phyloP scores from a whole-genome alignment of 2,113 vertebrate species.

The Regulus satrapa region DNA sequence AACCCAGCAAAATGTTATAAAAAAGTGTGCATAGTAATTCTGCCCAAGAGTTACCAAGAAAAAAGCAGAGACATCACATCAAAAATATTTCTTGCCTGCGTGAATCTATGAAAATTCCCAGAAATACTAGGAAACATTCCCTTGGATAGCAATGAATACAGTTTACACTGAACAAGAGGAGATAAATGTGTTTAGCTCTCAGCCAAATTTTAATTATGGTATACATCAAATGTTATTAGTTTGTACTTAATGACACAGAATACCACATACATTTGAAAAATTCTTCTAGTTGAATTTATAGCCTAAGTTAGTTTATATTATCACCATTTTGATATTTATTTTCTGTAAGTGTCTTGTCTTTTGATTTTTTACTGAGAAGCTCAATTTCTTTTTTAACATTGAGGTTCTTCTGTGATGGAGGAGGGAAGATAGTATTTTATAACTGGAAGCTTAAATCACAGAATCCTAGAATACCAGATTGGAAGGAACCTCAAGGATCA shows the following conservation, averaged over 20 bases:
- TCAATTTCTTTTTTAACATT: background rate
- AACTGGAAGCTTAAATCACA: background rate
- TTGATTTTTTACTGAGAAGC: background rate
- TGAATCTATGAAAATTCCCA: background rate
- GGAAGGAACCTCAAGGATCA: background rate
- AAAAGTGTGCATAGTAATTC: background rate
- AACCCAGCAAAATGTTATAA: background rate
- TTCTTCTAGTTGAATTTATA: background rate
- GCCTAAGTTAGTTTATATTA: background rate
- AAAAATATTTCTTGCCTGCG: background rate
- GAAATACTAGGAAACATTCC: background rate
- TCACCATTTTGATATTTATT: background rate
- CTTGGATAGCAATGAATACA: background rate
- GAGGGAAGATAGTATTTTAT: background rate
- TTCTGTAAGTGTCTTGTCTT: background rate
- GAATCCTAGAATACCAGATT: background rate
- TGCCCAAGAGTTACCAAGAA: background rate
- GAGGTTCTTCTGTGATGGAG: background rate
- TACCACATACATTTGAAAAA: background rate
- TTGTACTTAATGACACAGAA: background rate
- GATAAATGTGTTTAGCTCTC: background rate
- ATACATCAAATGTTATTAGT: background rate
- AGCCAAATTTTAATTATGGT: background rate
- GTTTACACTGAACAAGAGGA: background rate
- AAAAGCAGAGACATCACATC: background rate